Base-by-base conservation (phyloP, 1,140 invertebrate species). In the Drosophila grimshawi region DNA sequence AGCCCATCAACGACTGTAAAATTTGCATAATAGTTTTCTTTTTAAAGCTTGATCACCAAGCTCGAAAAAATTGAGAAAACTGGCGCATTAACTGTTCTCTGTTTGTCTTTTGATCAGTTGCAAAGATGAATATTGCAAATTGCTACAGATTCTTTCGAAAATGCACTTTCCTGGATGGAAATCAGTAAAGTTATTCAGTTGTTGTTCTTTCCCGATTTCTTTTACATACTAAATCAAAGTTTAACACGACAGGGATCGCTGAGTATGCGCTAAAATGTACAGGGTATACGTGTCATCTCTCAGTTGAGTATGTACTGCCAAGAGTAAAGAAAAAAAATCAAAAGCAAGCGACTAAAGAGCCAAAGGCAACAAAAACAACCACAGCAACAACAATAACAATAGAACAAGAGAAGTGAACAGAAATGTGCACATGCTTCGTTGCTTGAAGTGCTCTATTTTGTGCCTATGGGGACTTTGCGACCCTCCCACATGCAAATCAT, bases 381-480 rank as follows among this genome's bases (percentile, higher is more conserved):
- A 52, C 49, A 52, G 33, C 5, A 11, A 52, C 32, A 53, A 11
- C 3, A 35, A 27, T 10, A 41, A 41, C 48, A 43, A 11, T 3
- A 51, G 39, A 41, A 32, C 32, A 66, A 57, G 35, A 68, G 61
- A 53, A 37, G 35, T 29, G 80, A 63, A 78, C 66, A 76, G 62
- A 76, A 86, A 86, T 86, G 82, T 86, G 82, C 83, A 86, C 83
- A 86, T 86, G 83, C 83, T 82, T 80, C 80, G 83, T 79, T 88
- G 83, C 62, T 69, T 82, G 68, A 70, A 86, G 83, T 86, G 83
- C 83, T 83, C 79, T 76, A 86, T 86, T 86, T 88, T 86, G 83
- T 83, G 88, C 83, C 83, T 88, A 77, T 85, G 83, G 83, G 83
- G 83, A 88, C 79, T 82, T 82, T 63, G 70, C 67, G 56, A 61